Percentiles rank a stretch among this genome's conserved stretches.
These are phyloP conservation scores for Hydrochoerus hydrochaeris DNA, from an alignment of 2,113 vertebrate genomes.

Conservation along the genomic window DNA sequence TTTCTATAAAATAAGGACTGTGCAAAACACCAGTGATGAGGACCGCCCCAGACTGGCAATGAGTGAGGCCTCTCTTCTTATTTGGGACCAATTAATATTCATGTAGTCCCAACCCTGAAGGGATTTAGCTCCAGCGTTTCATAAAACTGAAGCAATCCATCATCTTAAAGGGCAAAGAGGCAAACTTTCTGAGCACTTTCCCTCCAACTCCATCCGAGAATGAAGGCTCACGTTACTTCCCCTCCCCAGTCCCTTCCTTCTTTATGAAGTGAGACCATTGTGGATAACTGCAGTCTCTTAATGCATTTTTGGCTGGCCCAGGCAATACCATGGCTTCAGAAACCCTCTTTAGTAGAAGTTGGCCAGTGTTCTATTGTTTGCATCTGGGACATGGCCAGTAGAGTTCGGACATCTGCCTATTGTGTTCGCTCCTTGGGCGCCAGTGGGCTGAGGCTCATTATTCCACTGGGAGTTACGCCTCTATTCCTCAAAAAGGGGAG, in stretches of 20 bases:
- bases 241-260: conserved; percentile 61
- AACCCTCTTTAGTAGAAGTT: conserved; percentile 73
- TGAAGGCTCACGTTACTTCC: conserved; percentile 73
- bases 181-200: conserved; percentile 68
- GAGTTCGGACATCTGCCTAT: conserved; percentile 83
- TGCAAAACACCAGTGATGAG: conserved; percentile 1
- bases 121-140: conserved; percentile 64
- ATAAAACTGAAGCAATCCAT: conserved; percentile 73
- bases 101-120: conserved; percentile 61
- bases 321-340: conserved; percentile 80
- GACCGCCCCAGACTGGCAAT: background rate
- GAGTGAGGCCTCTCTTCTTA: conserved; percentile 56
- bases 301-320: conserved; percentile 78
- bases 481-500: conserved; percentile 56
- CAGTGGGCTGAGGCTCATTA: conserved; percentile 72
- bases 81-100: conserved; percentile 77
- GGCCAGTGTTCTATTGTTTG: conserved; percentile 78
- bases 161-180: conserved; percentile 68
- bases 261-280: conserved; percentile 79
- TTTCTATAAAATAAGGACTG: conserved; percentile 46
- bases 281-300: conserved; percentile 71
- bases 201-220: conserved; percentile 71
- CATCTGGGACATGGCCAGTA: conserved; percentile 79
- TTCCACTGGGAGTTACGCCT: conserved; percentile 66
- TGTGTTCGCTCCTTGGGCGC: conserved; percentile 71